Evolutionary conservation across 2,888 invertebrate genomes (phyloP).

Genomic region (Ommatoiulus sabulosus): DNA sequence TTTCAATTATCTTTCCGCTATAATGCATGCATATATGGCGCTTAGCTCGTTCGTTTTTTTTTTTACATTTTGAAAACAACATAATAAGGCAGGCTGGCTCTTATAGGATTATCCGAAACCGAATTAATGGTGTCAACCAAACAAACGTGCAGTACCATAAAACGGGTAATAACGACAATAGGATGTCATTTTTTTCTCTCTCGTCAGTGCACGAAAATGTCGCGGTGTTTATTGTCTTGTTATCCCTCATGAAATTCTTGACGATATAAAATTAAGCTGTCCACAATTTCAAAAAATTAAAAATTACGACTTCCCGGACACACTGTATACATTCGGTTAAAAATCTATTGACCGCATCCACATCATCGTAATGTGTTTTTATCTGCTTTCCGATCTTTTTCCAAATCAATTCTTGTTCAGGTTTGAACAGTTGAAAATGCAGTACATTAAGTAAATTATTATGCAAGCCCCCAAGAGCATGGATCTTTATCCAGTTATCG

Average conservation of each 20-base stretch:
- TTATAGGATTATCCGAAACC: constrained; percentile 15
- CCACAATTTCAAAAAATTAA: neutral
- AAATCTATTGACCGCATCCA: no score
- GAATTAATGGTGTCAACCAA: neutral
- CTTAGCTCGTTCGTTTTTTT: constrained; percentile 13
- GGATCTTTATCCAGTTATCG: neutral
- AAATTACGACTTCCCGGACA: no score
- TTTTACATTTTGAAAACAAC: neutral
- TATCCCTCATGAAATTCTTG: neutral
- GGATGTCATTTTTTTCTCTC: neutral
- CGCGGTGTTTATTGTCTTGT: neutral
- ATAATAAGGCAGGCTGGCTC: constrained; percentile 10
- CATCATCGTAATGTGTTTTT: neutral
- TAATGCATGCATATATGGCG: constrained; percentile 13
- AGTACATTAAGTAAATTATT: neutral
- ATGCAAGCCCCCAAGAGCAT: neutral
- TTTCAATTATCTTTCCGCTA: constrained; percentile 43
- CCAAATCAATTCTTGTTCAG: neutral
- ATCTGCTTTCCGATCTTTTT: neutral
- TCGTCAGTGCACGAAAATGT: neutral
- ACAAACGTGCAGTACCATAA: neutral
- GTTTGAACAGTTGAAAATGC: neutral
- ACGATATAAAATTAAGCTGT: neutral
- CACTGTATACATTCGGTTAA: no score
- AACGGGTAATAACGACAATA: neutral